phyloP scores from a whole-genome alignment of 2,888 invertebrate species.

The Prosopocoilus inquinatus region DNA sequence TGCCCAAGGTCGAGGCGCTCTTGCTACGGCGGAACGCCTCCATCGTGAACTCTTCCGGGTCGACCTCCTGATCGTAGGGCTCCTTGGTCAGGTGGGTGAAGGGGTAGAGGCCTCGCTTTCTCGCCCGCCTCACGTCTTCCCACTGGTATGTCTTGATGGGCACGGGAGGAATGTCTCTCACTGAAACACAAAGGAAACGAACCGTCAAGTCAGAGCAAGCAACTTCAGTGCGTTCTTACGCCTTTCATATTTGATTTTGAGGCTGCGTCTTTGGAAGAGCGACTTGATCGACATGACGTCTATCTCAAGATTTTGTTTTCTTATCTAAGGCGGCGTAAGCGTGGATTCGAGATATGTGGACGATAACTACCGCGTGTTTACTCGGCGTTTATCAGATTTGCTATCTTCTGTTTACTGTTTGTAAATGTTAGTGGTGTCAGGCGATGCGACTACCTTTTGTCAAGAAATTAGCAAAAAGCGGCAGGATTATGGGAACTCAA shows the following conservation, averaged over 20 bases:
- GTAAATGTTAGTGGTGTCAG: no score
- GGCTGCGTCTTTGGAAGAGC: slow-evolving; percentile 14
- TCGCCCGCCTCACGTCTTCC: slow-evolving; percentile 73
- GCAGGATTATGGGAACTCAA: background rate
- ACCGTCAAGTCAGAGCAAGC: background rate
- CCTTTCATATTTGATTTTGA: slow-evolving; percentile 18
- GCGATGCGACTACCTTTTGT: no score
- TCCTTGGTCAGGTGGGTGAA: slow-evolving; percentile 76
- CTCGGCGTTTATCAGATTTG: background rate
- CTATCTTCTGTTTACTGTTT: no score
- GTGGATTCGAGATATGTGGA: background rate
- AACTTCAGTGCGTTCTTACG: slow-evolving; percentile 6
- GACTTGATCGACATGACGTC: slow-evolving; percentile 17
- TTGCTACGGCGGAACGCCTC: slow-evolving; percentile 36
- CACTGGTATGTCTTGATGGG: slow-evolving; percentile 78
- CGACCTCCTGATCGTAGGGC: slow-evolving; percentile 50
- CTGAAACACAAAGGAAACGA: slow-evolving; percentile 32
- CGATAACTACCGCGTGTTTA: background rate
- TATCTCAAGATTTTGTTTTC: no score
- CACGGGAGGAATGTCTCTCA: slow-evolving; percentile 57
- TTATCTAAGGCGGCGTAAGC: no score
- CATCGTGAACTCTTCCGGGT: slow-evolving; percentile 45
- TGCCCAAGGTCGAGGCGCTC: slow-evolving; percentile 34
- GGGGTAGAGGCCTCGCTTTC: slow-evolving; percentile 73
- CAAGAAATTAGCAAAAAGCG: no score